Evolutionary conservation across 2,113 vertebrate genomes (phyloP).

Genomic region (Sialia sialis): DNA sequence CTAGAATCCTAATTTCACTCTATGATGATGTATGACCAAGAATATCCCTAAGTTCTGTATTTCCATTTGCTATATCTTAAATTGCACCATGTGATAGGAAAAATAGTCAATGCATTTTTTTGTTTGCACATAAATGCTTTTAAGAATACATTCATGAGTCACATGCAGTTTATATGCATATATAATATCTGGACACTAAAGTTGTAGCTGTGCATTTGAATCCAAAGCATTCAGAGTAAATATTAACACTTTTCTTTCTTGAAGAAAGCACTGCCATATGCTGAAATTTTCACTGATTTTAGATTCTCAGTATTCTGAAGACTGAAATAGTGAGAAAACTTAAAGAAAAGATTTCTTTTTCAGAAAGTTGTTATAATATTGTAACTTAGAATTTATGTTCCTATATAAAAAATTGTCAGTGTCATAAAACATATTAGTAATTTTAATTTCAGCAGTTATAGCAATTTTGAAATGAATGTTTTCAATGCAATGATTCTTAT

Average conservation of each 20-base stretch:
- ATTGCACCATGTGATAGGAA: background rate
- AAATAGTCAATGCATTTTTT: background rate
- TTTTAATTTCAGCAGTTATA: background rate
- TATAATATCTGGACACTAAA: background rate
- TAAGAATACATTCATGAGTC: background rate
- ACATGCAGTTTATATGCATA: background rate
- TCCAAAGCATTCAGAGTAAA: background rate
- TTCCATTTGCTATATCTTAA: background rate
- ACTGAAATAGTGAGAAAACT: background rate
- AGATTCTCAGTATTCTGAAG: background rate
- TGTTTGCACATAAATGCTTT: background rate
- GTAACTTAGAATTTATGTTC: background rate
- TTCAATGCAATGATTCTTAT: background rate
- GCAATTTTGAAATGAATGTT: background rate
- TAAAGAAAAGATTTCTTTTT: background rate
- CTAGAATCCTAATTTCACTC: background rate
- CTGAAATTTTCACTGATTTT: background rate
- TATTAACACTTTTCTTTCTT: background rate
- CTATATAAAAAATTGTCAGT: background rate
- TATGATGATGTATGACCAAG: background rate
- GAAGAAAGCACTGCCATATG: background rate
- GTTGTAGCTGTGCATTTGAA: background rate
- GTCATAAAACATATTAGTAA: accelerated
- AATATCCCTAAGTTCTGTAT: background rate
- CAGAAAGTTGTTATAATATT: background rate